phyloP scores from a whole-genome alignment of 2,888 invertebrate genomes.

The Campoletis raptor region DNA sequence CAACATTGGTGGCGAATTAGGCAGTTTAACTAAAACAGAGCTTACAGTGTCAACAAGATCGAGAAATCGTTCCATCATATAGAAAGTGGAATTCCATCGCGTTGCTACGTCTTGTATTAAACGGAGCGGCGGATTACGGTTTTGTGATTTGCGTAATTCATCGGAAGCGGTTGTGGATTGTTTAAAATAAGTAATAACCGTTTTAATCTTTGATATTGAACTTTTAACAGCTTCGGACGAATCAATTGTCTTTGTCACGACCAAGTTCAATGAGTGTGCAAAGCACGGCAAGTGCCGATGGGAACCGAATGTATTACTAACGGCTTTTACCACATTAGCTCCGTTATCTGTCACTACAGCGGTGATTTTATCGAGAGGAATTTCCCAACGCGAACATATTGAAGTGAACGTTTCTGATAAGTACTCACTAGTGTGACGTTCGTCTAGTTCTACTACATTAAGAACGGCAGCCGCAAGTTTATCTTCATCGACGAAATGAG shows the following conservation, averaged over 20 bases:
- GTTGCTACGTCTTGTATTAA: conserved; percentile 67
- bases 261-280: conserved; percentile 69
- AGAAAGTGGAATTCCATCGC: conserved; percentile 67
- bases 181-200: conserved; percentile 68
- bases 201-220: conserved; percentile 66
- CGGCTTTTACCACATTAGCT: conserved; percentile 69
- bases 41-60: conserved; percentile 37
- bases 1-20: conserved; percentile 59
- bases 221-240: conserved; percentile 38
- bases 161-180: conserved; percentile 55
- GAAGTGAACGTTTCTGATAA: conserved; percentile 35
- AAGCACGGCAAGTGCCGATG: conserved; percentile 69
- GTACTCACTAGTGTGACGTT: conserved; percentile 66
- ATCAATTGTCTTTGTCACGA: conserved; percentile 46
- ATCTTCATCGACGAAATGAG: conserved; percentile 53
- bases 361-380: conserved; percentile 57
- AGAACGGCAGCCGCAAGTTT: conserved; percentile 48
- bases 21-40: conserved; percentile 41
- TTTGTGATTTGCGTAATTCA: conserved; percentile 53
- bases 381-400: conserved; percentile 59
- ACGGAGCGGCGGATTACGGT: conserved; percentile 11
- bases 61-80: conserved; percentile 61
- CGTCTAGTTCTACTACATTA: conserved; percentile 52
- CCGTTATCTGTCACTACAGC: conserved; percentile 70
- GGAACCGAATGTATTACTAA: conserved; percentile 60